Evolutionary conservation across 2,797 vertebrate species (phyloP).

Genomic region (Chelmon rostratus): DNA sequence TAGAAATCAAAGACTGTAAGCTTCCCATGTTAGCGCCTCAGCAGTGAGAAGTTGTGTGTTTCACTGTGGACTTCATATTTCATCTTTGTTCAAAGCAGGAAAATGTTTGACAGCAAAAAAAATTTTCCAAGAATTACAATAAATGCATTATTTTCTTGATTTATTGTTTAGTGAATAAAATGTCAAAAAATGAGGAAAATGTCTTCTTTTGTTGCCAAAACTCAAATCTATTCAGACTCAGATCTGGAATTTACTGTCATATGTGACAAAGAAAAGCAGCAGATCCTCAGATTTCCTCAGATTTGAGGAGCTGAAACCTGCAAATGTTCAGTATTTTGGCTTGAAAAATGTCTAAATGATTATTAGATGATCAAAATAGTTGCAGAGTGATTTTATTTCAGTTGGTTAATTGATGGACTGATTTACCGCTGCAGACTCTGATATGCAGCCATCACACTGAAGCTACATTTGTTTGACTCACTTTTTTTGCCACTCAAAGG

Average conservation of each 20-base stretch:
- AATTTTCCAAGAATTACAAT: neutral
- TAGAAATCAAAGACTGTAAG: neutral
- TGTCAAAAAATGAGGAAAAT: neutral
- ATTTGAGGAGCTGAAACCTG: neutral
- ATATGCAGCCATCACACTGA: too few relatives aligned
- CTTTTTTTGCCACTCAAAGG: fast-evolving
- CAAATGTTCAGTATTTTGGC: neutral
- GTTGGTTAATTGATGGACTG: neutral
- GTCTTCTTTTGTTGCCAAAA: neutral
- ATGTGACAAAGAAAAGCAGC: neutral
- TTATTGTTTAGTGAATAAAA: neutral
- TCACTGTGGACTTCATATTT: neutral
- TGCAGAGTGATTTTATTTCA: neutral
- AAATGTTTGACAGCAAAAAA: constrained; percentile 6
- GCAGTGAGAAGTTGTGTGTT: constrained; percentile 5
- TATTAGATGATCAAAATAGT: neutral
- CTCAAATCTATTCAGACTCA: neutral
- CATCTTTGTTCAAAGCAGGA: neutral
- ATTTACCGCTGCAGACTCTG: neutral
- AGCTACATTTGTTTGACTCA: too few relatives aligned
- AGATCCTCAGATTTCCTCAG: neutral
- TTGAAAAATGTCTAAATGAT: neutral
- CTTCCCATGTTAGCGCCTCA: neutral
- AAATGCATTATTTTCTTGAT: neutral
- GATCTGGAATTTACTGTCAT: neutral